Conservation (phyloP, 2,797 vertebrate genomes). For the Acipenser transmontanus region DNA sequence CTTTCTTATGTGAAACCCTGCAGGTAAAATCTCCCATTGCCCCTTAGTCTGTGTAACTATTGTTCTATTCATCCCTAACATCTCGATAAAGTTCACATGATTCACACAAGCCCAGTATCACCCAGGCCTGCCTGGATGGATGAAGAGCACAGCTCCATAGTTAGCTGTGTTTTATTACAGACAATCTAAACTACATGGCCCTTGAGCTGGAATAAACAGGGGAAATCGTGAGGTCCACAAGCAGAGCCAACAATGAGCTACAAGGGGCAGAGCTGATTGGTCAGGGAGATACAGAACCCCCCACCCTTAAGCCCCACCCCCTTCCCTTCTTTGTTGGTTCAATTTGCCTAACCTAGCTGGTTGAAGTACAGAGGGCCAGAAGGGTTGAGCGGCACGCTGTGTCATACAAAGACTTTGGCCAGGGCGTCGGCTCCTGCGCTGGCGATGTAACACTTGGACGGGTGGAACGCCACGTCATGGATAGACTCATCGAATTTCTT, state of each 20-base stretch:
- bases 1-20: too few species aligned
- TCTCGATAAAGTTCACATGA: background rate
- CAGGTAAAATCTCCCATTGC: background rate
- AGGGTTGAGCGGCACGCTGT: conserved; percentile 38
- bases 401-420: conserved; percentile 98
- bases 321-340: conserved; percentile 46
- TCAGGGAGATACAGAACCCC: conserved; percentile 35
- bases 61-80: background rate
- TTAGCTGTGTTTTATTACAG: conserved; percentile 51
- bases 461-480: conserved; percentile 95
- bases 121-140: conserved; percentile 91
- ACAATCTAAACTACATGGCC: conserved; percentile 33
- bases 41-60: background rate
- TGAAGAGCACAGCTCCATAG: conserved; percentile 49
- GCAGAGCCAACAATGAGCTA: background rate
- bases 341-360: conserved; percentile 12
- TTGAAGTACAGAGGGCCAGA: conserved; percentile 31
- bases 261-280: conserved; percentile 24
- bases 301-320: conserved; percentile 38
- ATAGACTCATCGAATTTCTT: conserved; percentile 97
- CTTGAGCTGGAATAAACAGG: background rate
- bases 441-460: conserved; percentile 93
- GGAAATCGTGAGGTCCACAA: background rate
- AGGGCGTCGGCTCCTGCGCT: conserved; percentile 93
- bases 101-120: conserved; percentile 48